Base-by-base conservation (phyloP, 2,797 vertebrate genomes). In the Melanotaenia trifasciata region DNA sequence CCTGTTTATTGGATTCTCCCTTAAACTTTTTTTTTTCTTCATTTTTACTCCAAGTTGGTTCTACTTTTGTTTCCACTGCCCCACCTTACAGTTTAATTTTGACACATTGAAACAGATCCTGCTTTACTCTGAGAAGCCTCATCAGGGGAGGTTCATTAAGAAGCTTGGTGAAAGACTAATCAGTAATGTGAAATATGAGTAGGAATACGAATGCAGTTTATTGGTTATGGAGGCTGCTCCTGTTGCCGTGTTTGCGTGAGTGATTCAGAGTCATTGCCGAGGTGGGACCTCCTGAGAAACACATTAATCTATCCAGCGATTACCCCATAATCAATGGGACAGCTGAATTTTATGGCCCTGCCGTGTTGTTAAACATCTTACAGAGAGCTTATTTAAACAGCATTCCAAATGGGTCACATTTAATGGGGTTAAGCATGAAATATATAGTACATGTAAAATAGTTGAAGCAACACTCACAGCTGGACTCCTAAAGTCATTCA, bases 341-440 rank as follows among this genome's bases (percentile, higher is more conserved):
- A 72, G 87, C 75, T 67, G 79, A 53, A 71, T 87, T 91, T 92
- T 88, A 92, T 60, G 10, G 84, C 86, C 78, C 47, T 1, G 26
- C 45, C n/a, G 70, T 92, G 93, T 90, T 91, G 94, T 92, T 94
- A 90, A 85, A 93, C 93, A 84, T 90, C 88, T 87, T 79, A 89
- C 79, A 72, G 77, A 64, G 81, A 87, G 90, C 78, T 93, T 92
- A 92, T 93, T 92, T 89, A 88, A 91, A 83, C 87, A 84, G 81
- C 77, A 18, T 70, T 65, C 71, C 80, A 67, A 61, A 51, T 33
- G 62, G 66, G 78, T 64, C 69, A 63, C 65, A 0, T 81, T 83
- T 84, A 87, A 85, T 87, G 71, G 76, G 77, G 78, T 89, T 89
- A 81, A 63, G 73, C 76, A 67, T 85, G 73, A 89, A 86, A 87